These are phyloP conservation scores for Dromiciops gliroides DNA, from an alignment of 2,113 vertebrate genomes.

Conservation along the genomic window DNA sequence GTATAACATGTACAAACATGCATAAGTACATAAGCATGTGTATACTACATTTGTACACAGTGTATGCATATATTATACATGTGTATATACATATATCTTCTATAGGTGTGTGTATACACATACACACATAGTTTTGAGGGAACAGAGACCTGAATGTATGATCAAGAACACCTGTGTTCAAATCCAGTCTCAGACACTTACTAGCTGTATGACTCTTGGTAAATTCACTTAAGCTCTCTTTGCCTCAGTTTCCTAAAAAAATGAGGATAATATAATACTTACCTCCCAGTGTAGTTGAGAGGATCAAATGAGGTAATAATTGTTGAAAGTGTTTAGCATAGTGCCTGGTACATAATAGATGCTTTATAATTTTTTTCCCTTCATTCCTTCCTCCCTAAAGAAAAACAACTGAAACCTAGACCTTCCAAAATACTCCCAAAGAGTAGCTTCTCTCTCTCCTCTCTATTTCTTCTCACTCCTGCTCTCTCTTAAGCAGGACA, in stretches of 20 bases:
- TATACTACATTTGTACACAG: no score
- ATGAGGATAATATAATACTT: background rate
- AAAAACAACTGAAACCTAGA: background rate
- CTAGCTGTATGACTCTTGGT: background rate
- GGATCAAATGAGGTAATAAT: background rate
- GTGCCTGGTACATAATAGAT: background rate
- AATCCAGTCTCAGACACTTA: background rate
- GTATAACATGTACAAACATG: no score
- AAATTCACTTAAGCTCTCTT: background rate
- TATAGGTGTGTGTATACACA: no score
- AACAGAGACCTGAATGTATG: background rate
- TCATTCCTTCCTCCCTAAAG: background rate
- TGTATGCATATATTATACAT: no score
- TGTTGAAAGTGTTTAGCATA: background rate
- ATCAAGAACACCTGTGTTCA: background rate
- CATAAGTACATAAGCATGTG: no score
- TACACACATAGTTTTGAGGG: background rate
- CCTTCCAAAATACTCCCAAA: background rate
- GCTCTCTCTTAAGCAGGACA: background rate
- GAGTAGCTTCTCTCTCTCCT: background rate
- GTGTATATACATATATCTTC: no score
- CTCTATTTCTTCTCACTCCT: fast-evolving
- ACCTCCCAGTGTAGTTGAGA: background rate
- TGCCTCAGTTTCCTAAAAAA: background rate
- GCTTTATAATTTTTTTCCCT: background rate